phyloP scores from a whole-genome alignment of 2,888 invertebrate genomes.

The Epistrophe eligans region DNA sequence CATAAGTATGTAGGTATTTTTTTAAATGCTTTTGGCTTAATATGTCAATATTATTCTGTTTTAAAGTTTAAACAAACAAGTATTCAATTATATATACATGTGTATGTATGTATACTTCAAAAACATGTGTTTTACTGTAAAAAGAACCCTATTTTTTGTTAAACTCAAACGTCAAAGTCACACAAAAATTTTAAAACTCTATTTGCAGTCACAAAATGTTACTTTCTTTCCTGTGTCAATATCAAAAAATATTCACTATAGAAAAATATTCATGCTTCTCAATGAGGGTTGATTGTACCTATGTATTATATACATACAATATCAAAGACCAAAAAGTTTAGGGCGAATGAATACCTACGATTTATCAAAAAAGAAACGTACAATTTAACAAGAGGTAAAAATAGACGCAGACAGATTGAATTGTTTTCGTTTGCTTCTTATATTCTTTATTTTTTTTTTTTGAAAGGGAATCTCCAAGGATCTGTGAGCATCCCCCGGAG shows the following conservation, averaged over 20 bases:
- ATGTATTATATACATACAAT: background rate
- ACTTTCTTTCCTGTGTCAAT: conserved; percentile 7
- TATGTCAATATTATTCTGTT: no score
- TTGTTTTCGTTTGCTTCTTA: conserved; percentile 42
- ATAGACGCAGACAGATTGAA: conserved; percentile 41
- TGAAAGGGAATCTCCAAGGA: background rate
- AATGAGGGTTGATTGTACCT: background rate
- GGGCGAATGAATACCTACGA: background rate
- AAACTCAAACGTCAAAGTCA: background rate
- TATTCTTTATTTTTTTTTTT: background rate
- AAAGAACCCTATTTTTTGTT: no score
- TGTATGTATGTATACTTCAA: no score
- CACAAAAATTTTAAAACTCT: background rate
- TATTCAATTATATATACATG: conserved; percentile 18
- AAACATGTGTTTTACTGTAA: background rate
- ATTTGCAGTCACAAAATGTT: conserved; percentile 16
- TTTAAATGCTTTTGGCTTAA: background rate
- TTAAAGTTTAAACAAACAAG: background rate
- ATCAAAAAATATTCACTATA: background rate
- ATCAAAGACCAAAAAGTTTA: conserved; percentile 7
- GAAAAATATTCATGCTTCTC: background rate
- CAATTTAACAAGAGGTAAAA: conserved; percentile 53
- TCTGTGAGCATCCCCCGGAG: background rate
- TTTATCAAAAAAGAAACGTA: conserved; percentile 31
- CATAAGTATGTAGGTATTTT: background rate